Conservation (phyloP, 2,888 invertebrate genomes). For the Ophion ventricosus region DNA sequence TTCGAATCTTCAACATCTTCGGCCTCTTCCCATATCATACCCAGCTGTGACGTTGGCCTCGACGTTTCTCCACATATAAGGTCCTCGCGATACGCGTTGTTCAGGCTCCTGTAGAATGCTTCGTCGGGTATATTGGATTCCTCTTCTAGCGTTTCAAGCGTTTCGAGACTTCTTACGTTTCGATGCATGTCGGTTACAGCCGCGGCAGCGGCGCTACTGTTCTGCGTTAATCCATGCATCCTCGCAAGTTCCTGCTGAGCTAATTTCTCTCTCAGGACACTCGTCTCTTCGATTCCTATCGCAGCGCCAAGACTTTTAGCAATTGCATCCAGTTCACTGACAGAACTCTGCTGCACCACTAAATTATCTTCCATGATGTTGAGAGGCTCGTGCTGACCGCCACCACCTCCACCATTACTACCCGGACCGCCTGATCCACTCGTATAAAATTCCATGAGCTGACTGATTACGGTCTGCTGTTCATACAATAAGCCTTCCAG, state of each 20-base stretch:
- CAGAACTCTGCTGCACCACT: constrained; percentile 74
- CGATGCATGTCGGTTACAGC: constrained; percentile 78
- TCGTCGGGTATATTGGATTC: constrained; percentile 90
- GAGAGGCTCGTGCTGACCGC: constrained; percentile 69
- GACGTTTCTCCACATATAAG: constrained; percentile 86
- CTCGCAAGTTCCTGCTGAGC: constrained; percentile 79
- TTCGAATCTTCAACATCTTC: constrained; percentile 88
- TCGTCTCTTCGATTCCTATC: constrained; percentile 79
- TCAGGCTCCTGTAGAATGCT: constrained; percentile 94
- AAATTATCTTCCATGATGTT: constrained; percentile 73
- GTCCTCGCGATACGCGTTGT: constrained; percentile 94
- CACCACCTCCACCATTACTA: constrained; percentile 65
- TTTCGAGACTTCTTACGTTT: constrained; percentile 78
- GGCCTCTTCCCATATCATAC: constrained; percentile 94
- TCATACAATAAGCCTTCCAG: constrained; percentile 93
- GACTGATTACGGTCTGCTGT: constrained; percentile 95
- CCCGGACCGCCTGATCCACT: constrained; percentile 81
- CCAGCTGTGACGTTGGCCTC: constrained; percentile 89
- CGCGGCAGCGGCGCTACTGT: constrained; percentile 73
- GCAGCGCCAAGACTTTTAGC: constrained; percentile 80
- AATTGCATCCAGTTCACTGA: constrained; percentile 80
- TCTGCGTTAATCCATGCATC: constrained; percentile 78
- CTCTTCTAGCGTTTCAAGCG: constrained; percentile 79
- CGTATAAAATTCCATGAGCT: constrained; percentile 92
- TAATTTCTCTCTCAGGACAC: constrained; percentile 78